Conservation (phyloP, 2,113 vertebrate species). For the Quiscalus mexicanus region DNA sequence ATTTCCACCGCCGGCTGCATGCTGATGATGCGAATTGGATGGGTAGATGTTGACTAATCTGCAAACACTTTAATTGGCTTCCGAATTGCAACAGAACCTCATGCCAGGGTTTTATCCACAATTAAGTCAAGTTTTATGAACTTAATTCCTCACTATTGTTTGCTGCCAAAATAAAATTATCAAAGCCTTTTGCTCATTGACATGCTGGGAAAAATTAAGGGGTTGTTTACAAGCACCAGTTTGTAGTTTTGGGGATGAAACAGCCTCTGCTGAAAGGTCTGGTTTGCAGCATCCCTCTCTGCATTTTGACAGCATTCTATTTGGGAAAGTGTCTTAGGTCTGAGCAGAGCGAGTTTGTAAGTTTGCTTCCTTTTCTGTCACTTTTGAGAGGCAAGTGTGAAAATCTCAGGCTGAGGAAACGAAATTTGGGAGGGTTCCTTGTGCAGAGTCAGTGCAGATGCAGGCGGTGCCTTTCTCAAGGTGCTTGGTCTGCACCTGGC, state of each 20-base stretch:
- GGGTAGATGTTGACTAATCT: conserved; percentile 55
- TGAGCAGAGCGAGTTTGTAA: neutral
- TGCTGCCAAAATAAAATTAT: conserved; percentile 41
- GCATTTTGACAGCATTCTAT: neutral
- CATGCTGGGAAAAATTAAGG: neutral
- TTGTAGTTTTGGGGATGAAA: neutral
- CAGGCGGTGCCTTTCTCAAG: neutral
- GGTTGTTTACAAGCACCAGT: neutral
- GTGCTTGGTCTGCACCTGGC: no score
- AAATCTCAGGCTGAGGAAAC: neutral
- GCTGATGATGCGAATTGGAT: conserved; percentile 10
- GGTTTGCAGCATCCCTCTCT: fast-evolving
- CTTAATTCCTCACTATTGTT: conserved; percentile 38
- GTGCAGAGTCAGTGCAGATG: neutral
- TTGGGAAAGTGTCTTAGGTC: neutral
- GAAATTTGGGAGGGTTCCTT: neutral
- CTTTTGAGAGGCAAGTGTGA: neutral
- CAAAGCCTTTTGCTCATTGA: neutral
- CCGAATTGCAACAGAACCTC: conserved; percentile 6
- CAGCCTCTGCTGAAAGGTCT: neutral
- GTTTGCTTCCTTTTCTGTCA: neutral
- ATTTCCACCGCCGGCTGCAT: neutral
- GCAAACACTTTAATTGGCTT: conserved; percentile 57
- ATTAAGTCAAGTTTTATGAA: conserved; percentile 60
- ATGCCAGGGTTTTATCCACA: conserved; percentile 36